Evolutionary conservation across 2,113 vertebrate genomes (phyloP), one percentile per base, ranked within the genome.

Genomic region (Caracal caracal): DNA sequence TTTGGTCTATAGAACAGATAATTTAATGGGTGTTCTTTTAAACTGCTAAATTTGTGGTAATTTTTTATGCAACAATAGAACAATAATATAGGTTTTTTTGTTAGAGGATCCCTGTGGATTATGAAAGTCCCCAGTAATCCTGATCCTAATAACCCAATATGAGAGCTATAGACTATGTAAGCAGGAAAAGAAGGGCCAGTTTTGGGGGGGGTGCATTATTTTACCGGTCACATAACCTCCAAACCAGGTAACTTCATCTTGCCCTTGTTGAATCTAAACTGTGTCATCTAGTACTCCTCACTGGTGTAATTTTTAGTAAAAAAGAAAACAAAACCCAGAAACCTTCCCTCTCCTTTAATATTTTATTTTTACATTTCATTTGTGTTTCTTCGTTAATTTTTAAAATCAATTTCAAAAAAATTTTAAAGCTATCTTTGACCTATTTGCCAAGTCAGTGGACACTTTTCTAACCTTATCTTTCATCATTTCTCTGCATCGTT

Each of bases 1-100:
- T 99, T 99, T 99, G 99, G 99, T 99, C 99, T 99, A 99, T 99
- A 98, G 98, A 99, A 99, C 98, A 98, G 98, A 98, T 99, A 98
- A 98, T 97, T 98, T 98, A 88, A 47, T 47, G 35, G 9, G 10
- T 88, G 17, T 47, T 30, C 7, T 63, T 75, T 94, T 90, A 85
- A 70, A 33, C 37, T 85, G 35, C 43, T 85, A 35, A 53, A 16
- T 68, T 76, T 88, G 26, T 53, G 11, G 26, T 68, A 70, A 71
- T 43, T 51, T 71, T 30, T 90, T 30, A 65, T 17, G 35, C 9
- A 88, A 43, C 51, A 61, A 37, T 28, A 63, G 37, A 89, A 70
- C 35, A 37, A 28, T 78, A 51, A 51, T 47, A 61, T 2, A 66
- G 35, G 35, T 68, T n/a, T 43, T 76, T 93, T 75, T 33, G 37